phyloP scores from a whole-genome alignment of 2,888 invertebrate genomes.

The Habroteleia sp. region DNA sequence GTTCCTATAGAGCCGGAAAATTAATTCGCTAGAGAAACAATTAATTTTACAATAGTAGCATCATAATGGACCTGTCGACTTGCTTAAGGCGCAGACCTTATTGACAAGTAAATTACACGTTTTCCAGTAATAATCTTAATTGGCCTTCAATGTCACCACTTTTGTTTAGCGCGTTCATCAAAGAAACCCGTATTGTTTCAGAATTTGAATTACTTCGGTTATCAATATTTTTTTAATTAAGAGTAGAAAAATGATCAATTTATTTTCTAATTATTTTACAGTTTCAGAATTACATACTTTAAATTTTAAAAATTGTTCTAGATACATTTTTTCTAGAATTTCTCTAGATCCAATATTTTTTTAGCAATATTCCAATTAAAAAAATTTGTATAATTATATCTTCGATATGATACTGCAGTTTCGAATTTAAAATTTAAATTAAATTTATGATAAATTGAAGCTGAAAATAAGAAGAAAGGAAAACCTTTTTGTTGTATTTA shows the following conservation, averaged over 20 bases:
- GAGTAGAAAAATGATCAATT: background rate
- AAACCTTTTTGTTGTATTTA: no score
- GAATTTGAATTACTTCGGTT: background rate
- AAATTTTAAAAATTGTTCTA: no score
- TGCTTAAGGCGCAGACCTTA: constrained; percentile 33
- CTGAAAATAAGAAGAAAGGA: no score
- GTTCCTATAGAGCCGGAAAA: constrained; percentile 37
- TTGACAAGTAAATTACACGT: constrained; percentile 48
- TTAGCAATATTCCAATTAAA: no score
- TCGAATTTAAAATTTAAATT: no score
- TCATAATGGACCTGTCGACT: constrained; percentile 47
- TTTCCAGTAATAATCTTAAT: constrained; percentile 36
- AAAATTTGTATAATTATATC: no score
- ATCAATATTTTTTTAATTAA: no score
- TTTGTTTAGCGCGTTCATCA: background rate
- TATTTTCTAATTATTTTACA: no score
- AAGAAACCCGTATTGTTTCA: constrained; percentile 6
- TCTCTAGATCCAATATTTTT: no score
- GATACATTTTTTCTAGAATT: no score
- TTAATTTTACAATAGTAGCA: constrained; percentile 51
- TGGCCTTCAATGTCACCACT: constrained; percentile 25
- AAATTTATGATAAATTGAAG: no score
- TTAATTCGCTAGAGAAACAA: constrained; percentile 54
- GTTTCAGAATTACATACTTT: constrained; percentile 1
- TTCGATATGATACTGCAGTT: no score